A percentile compares a stretch with the other conserved stretches of the same genome.
Evolutionary conservation across 2,113 vertebrate species (phyloP).

Genomic region (Macquaria australasica): DNA sequence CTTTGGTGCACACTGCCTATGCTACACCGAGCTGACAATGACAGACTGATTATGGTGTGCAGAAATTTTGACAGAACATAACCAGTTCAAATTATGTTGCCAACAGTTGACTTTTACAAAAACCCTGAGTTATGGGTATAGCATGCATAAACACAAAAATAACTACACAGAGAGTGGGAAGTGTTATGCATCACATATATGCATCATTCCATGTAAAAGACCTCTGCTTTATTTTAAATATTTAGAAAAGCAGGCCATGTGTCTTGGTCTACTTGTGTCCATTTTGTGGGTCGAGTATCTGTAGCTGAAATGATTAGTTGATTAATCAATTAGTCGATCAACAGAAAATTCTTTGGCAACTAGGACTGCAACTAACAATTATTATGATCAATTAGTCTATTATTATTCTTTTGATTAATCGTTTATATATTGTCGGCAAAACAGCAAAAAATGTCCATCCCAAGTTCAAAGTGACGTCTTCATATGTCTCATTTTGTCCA

Average conservation of each 20-base stretch:
- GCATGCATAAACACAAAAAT: neutral
- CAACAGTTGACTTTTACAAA: neutral
- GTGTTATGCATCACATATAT: too few relatives aligned
- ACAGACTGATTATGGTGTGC: conserved; percentile 19
- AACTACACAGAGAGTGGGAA: neutral
- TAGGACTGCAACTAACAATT: neutral
- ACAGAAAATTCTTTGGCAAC: neutral
- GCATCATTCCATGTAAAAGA: neutral
- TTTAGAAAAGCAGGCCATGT: too few relatives aligned
- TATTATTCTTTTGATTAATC: neutral
- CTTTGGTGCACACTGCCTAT: neutral
- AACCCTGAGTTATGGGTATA: neutral
- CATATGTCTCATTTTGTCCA: too few relatives aligned
- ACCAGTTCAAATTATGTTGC: neutral
- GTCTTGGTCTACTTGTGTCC: neutral
- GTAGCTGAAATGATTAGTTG: too few relatives aligned
- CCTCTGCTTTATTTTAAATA: neutral
- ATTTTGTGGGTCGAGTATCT: conserved; percentile 6
- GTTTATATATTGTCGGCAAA: neutral
- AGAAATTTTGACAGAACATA: neutral
- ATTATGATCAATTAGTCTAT: neutral
- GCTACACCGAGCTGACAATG: neutral
- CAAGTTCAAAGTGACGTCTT: too few relatives aligned
- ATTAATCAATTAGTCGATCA: neutral
- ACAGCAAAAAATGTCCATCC: too few relatives aligned